These are phyloP conservation scores for Macrostomum cliftonense DNA, from an alignment of 2,888 invertebrate genomes.

Conservation along the genomic window DNA sequence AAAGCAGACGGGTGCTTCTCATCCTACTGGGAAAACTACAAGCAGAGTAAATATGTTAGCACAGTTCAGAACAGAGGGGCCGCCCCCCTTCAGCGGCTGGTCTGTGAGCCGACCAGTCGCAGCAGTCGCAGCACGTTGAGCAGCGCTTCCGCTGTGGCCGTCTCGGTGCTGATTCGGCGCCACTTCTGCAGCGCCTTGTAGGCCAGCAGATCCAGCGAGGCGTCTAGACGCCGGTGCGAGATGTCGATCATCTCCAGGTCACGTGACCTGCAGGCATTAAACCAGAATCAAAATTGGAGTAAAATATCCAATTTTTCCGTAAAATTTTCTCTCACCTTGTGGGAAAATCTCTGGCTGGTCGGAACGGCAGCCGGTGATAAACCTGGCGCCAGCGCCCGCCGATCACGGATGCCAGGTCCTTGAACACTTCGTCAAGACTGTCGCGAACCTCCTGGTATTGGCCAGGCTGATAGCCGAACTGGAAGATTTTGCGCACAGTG, in stretches of 20 bases:
- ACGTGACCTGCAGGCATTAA: too few species aligned
- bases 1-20: too few species aligned
- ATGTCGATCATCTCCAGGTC: constrained; percentile 2
- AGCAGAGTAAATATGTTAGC: too few species aligned
- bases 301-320: too few species aligned
- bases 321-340: too few species aligned
- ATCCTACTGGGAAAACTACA: too few species aligned
- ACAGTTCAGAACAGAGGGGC: too few species aligned
- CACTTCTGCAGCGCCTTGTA: constrained; percentile 7
- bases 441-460: background rate
- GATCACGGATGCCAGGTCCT: constrained; percentile 1
- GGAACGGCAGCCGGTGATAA: constrained; percentile 1
- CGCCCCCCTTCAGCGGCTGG: too few species aligned
- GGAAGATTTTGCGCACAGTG: constrained; percentile 1
- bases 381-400: constrained; percentile 1
- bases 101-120: too few species aligned
- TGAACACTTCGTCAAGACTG: background rate
- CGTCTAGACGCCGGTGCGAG: constrained; percentile 3
- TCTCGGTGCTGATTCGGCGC: constrained; percentile 3
- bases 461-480: constrained; percentile 1
- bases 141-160: too few species aligned
- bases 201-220: constrained; percentile 1
- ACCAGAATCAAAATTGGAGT: too few species aligned
- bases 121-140: too few species aligned
- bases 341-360: constrained; percentile 3